A percentile compares a stretch with the other conserved stretches of the same genome.
Evolutionary conservation across 2,888 invertebrate genomes (phyloP).

Genomic region (Ditula angustiorana): DNA sequence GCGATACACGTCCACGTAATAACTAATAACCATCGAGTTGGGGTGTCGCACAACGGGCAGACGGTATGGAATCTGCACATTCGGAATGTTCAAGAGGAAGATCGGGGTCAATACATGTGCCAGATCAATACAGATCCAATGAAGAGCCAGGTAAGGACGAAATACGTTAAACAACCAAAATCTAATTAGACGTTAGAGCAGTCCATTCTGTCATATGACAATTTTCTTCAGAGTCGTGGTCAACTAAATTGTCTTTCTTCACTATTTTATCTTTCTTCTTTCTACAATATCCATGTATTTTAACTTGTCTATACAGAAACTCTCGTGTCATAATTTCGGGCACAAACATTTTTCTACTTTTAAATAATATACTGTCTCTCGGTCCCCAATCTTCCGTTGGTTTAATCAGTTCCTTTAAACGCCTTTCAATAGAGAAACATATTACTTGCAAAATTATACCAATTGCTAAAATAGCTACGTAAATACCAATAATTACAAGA

Average conservation of each 20-base stretch:
- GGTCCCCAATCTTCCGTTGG: slow-evolving; percentile 73
- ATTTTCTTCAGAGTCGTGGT: slow-evolving; percentile 42
- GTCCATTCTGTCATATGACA: slow-evolving; percentile 56
- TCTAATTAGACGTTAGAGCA: slow-evolving; percentile 63
- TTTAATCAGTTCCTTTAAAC: slow-evolving; percentile 50
- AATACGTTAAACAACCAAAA: not conserved
- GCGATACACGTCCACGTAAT: slow-evolving; percentile 97
- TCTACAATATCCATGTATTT: slow-evolving; percentile 66
- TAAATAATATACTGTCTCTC: slow-evolving; percentile 62
- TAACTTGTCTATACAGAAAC: slow-evolving; percentile 78
- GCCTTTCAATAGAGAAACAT: slow-evolving; percentile 46
- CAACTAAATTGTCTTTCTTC: slow-evolving; percentile 7
- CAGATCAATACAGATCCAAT: slow-evolving; percentile 98
- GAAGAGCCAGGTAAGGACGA: slow-evolving; percentile 92
- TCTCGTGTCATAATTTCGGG: slow-evolving; percentile 82
- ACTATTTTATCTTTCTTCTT: slow-evolving; percentile 40
- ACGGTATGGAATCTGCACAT: slow-evolving; percentile 96
- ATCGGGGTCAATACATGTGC: slow-evolving; percentile 96
- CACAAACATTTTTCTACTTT: slow-evolving; percentile 78
- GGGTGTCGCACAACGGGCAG: slow-evolving; percentile 94
- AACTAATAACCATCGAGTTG: slow-evolving; percentile 95
- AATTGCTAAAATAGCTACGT: slow-evolving; percentile 55
- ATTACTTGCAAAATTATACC: slow-evolving; percentile 57
- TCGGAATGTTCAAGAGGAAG: slow-evolving; percentile 93
- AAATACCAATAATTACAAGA: slow-evolving; percentile 57